Base-by-base conservation (phyloP, 2,113 vertebrate genomes). In the Erpornis zantholeuca region DNA sequence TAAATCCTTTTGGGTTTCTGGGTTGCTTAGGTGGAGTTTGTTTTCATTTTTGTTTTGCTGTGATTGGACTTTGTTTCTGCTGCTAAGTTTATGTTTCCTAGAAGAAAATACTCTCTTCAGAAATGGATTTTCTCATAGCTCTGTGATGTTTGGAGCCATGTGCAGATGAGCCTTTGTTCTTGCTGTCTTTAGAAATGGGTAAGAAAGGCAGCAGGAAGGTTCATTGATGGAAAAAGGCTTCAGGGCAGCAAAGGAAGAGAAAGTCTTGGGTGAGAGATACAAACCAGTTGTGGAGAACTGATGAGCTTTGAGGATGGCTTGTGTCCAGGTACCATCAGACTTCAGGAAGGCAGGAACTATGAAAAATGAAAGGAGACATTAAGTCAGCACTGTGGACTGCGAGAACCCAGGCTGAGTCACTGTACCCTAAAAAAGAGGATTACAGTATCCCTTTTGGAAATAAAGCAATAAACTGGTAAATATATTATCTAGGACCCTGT, bases 301-400 rank as follows among this genome's bases (percentile, higher is more conserved):
- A 69, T 69, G 90, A 88, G 73, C 66, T 45, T 36, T 73, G 79
- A 86, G 79, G 36, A 57, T 97, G 95, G 96, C 94, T 85, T 82
- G n/a, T 86, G 59, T 93, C 95, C 96, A 95, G 82, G 71, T 94
- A 75, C 59, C 82, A 80, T 92, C 71, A 94, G 50, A 22, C 88
- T 69, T 71, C 36, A 80, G 71, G 29, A 73, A 93, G 82, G 66
- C 82, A 92, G 82, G 63, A 96, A 73, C 88, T 92, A 71, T 94
- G 83, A 91, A 97, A 96, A 90, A 85, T 80, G 68, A 35, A 88
- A 81, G 76, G 92, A 96, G 95, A 94, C 95, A 82, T 97, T 10
- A 97, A 90, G 94, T 96, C 94, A 96, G 86, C 92, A 44, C 52
- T 92, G 86, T 81, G 94, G 96, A 94, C 71, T 97, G 85, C 3